Evolutionary conservation across 2,888 invertebrate genomes (phyloP).

Genomic region (Lasioglossum lativentre): DNA sequence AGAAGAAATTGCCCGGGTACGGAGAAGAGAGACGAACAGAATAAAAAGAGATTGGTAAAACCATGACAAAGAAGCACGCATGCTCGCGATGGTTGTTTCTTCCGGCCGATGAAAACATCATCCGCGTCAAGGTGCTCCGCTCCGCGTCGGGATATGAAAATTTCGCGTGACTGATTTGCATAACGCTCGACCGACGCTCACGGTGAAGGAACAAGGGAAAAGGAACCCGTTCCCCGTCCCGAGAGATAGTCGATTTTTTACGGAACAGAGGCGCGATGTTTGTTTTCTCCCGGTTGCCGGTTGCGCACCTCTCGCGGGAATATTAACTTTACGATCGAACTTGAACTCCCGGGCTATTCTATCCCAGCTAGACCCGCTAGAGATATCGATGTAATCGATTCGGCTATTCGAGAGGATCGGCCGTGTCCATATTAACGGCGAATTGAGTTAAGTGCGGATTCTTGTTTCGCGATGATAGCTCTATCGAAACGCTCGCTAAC

Average conservation of each 20-base stretch:
- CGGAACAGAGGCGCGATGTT: background rate
- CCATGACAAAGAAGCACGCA: background rate
- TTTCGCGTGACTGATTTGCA: slow-evolving; percentile 33
- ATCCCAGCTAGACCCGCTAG: background rate
- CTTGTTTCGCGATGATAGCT: slow-evolving; percentile 51
- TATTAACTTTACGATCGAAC: slow-evolving; percentile 40
- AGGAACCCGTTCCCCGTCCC: background rate
- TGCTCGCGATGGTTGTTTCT: slow-evolving; percentile 6
- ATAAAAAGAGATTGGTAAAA: background rate
- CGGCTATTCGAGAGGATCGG: slow-evolving; percentile 13
- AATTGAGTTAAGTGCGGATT: slow-evolving; percentile 54
- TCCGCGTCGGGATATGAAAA: slow-evolving; percentile 16
- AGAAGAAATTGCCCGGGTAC: background rate
- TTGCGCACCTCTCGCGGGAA: slow-evolving; percentile 1
- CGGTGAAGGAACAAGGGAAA: background rate
- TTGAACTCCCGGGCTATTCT: slow-evolving; percentile 19
- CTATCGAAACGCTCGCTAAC: slow-evolving; percentile 30
- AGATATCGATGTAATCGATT: slow-evolving; percentile 43
- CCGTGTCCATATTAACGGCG: slow-evolving; percentile 20
- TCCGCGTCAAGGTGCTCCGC: background rate
- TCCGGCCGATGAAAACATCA: slow-evolving; percentile 20
- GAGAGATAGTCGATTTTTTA: slow-evolving; percentile 2
- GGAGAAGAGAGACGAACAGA: background rate
- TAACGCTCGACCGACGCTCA: slow-evolving; percentile 2
- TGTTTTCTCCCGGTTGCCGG: background rate